phyloP scores from a whole-genome alignment of 2,888 invertebrate genomes.

The Oxyteleia sp. region DNA sequence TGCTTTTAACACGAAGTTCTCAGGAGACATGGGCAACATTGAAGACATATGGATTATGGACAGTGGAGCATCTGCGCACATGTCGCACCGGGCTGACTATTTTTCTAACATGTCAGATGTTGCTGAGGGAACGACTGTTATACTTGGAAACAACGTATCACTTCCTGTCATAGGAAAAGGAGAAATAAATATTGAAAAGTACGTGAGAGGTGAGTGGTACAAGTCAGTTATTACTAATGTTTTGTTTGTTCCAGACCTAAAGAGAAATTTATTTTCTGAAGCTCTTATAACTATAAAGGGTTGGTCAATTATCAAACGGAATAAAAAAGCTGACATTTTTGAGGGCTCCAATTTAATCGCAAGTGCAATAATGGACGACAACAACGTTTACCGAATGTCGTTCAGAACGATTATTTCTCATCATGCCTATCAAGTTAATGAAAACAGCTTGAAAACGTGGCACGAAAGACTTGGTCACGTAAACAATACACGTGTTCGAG shows the following conservation, averaged over 20 bases:
- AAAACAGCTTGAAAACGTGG: slow-evolving; percentile 1
- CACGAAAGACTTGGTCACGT: slow-evolving; percentile 1
- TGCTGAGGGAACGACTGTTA: slow-evolving; percentile 14
- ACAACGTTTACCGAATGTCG: slow-evolving; percentile 59
- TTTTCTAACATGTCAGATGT: slow-evolving; percentile 37
- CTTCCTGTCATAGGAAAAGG: slow-evolving; percentile 17
- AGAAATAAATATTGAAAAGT: slow-evolving; percentile 24
- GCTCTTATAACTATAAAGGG: slow-evolving; percentile 58
- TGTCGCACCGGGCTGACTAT: slow-evolving; percentile 55
- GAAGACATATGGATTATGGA: slow-evolving; percentile 60
- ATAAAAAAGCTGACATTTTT: slow-evolving; percentile 8
- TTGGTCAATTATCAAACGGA: slow-evolving; percentile 35
- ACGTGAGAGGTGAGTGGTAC: slow-evolving; percentile 30
- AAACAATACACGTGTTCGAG: slow-evolving; percentile 33
- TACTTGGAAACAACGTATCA: slow-evolving; percentile 49
- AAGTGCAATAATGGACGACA: slow-evolving; percentile 33
- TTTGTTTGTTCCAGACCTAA: slow-evolving; percentile 53
- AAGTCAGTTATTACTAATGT: slow-evolving; percentile 59
- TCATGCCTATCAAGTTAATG: slow-evolving; percentile 18
- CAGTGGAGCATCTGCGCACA: slow-evolving; percentile 69
- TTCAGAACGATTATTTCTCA: slow-evolving; percentile 31
- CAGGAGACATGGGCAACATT: too few relatives aligned
- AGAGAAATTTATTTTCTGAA: slow-evolving; percentile 63
- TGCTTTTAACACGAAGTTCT: too few relatives aligned
- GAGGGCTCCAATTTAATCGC: slow-evolving; percentile 40